Percentiles rank a stretch among this genome's conserved stretches.
phyloP scores from a whole-genome alignment of 2,888 invertebrate species.

The Mesoligia furuncula region DNA sequence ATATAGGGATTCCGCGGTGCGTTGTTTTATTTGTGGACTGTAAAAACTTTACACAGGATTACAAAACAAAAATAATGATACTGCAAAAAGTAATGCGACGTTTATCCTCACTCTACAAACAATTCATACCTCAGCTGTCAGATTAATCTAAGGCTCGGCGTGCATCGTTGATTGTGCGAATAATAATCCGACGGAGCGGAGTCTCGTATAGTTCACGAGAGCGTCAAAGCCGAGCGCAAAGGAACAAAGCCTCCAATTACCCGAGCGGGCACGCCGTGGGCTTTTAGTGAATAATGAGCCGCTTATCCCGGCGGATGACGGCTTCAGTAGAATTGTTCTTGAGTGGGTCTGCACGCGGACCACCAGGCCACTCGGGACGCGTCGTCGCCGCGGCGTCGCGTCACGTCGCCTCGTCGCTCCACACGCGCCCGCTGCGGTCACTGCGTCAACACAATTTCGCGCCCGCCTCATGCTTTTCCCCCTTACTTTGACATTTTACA shows the following conservation, averaged over 20 bases:
- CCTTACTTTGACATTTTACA: conserved; percentile 87
- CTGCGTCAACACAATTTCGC: conserved; percentile 85
- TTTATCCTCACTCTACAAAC: conserved; percentile 76
- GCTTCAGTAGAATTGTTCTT: conserved; percentile 86
- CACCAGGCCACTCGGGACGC: conserved; percentile 72
- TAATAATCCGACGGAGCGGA: conserved; percentile 81
- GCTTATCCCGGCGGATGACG: conserved; percentile 87
- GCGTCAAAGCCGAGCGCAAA: conserved; percentile 86
- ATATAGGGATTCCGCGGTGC: conserved; percentile 58
- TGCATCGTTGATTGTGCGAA: conserved; percentile 87
- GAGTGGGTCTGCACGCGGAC: conserved; percentile 81
- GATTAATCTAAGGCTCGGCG: conserved; percentile 83
- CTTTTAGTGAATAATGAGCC: conserved; percentile 90
- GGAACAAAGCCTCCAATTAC: conserved; percentile 90
- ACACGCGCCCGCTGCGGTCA: conserved; percentile 74
- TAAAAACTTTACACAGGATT: conserved; percentile 68
- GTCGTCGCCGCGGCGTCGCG: conserved; percentile 31
- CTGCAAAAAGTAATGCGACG: conserved; percentile 79
- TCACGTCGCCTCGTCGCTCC: conserved; percentile 37
- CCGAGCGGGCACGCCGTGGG: conserved; percentile 88
- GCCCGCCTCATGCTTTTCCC: conserved; percentile 75
- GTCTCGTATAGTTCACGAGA: conserved; percentile 80
- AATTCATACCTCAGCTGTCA: conserved; percentile 84
- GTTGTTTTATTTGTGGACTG: conserved; percentile 69
- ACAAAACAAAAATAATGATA: conserved; percentile 69